phyloP scores from a whole-genome alignment of 2,888 invertebrate genomes.

The Cotesia congregata region DNA sequence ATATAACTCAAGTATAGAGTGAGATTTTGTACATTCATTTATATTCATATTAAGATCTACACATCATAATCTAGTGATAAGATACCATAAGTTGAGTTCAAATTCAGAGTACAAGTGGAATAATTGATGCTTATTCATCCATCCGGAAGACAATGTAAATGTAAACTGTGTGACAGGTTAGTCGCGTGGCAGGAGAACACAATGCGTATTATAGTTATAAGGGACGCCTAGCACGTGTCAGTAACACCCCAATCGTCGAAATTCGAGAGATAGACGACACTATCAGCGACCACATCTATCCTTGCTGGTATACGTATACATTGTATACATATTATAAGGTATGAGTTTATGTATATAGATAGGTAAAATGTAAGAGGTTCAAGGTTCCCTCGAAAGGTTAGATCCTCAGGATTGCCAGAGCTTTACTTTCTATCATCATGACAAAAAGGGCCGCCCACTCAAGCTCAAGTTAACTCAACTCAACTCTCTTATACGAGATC shows the following conservation, averaged over 20 bases:
- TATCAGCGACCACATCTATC: conserved; percentile 35
- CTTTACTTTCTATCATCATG: conserved; percentile 28
- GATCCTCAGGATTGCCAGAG: conserved; percentile 15
- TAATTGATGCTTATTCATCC: conserved; percentile 9
- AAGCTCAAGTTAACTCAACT: background rate
- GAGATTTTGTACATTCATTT: background rate
- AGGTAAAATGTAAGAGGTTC: conserved; percentile 1
- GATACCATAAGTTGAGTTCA: background rate
- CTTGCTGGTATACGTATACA: conserved; percentile 13
- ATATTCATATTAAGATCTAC: background rate
- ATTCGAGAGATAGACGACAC: conserved; percentile 33
- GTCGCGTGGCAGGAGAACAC: conserved; percentile 54
- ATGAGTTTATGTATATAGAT: conserved; percentile 8
- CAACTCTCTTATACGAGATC: conserved; percentile 47
- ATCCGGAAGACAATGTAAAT: conserved; percentile 34
- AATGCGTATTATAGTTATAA: background rate
- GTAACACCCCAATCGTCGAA: conserved; percentile 53
- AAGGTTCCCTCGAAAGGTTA: background rate
- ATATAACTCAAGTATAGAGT: background rate
- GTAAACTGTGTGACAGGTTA: conserved; percentile 54
- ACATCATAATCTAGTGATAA: background rate
- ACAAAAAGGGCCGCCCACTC: conserved; percentile 25
- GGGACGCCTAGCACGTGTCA: conserved; percentile 56
- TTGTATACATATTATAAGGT: background rate
- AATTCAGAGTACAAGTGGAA: conserved; percentile 8